phyloP scores from a whole-genome alignment of 2,113 vertebrate species.

The Alligator mississippiensis region DNA sequence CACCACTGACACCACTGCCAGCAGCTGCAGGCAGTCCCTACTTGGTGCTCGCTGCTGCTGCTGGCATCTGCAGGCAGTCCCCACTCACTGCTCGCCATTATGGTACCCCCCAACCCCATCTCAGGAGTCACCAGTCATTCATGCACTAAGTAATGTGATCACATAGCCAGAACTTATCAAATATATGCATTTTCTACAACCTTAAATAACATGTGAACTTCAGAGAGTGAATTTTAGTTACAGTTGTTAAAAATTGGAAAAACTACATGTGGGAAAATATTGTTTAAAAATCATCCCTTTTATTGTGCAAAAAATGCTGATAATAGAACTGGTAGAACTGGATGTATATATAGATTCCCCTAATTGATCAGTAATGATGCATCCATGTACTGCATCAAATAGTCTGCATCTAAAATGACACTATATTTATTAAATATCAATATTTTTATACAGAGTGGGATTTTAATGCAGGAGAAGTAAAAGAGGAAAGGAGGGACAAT shows the following conservation, averaged over 20 bases:
- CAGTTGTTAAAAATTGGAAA: background rate
- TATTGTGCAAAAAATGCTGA: background rate
- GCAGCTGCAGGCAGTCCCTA: too few relatives aligned
- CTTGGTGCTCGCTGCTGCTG: too few relatives aligned
- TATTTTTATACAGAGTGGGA: too few relatives aligned
- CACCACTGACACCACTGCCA: too few relatives aligned
- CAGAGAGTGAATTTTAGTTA: background rate
- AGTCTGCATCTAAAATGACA: background rate
- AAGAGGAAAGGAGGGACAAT: background rate
- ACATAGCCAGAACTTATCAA: background rate
- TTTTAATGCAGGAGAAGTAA: background rate
- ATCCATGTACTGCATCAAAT: background rate
- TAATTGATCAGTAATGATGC: background rate
- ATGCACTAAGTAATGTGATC: fast-evolving
- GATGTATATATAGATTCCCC: background rate
- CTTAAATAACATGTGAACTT: background rate
- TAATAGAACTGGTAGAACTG: background rate
- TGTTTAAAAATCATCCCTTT: background rate
- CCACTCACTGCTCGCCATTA: too few relatives aligned
- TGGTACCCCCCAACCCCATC: too few relatives aligned
- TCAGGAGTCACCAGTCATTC: too few relatives aligned
- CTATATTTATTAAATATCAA: too few relatives aligned
- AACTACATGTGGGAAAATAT: background rate
- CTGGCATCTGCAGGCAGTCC: too few relatives aligned
- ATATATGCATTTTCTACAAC: background rate